Conservation (phyloP, 1,140 invertebrate genomes). For the Drosophila ogumai region DNA sequence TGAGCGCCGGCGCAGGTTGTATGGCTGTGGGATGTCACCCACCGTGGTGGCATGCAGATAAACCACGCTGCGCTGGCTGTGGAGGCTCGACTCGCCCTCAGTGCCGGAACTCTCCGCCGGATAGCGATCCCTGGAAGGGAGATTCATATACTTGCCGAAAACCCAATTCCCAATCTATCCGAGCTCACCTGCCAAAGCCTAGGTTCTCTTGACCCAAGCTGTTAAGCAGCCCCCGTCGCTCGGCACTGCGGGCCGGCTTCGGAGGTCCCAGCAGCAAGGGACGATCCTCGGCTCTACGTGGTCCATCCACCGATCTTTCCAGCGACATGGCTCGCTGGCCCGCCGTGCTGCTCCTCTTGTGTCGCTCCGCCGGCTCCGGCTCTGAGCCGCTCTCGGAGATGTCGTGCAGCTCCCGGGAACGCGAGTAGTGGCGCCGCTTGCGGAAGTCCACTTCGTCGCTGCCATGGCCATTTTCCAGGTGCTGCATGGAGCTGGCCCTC, state of each 20-base stretch:
- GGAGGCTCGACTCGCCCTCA: conserved; percentile 91
- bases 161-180: not conserved
- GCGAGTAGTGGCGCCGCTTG: conserved; percentile 78
- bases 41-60: conserved; percentile 92
- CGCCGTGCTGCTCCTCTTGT: conserved; percentile 58
- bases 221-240: conserved; percentile 57
- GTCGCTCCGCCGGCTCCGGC: conserved; percentile 75
- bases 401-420: conserved; percentile 79
- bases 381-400: conserved; percentile 84
- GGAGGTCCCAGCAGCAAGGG: conserved; percentile 68
- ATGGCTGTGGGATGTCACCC: conserved; percentile 84
- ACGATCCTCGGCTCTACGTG: conserved; percentile 54
- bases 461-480: conserved; percentile 67
- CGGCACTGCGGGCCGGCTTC: conserved; percentile 79
- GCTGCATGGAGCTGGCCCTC: conserved; percentile 81
- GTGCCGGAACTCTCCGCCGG: conserved; percentile 89
- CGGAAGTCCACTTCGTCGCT: conserved; percentile 80
- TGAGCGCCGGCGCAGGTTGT: conserved; percentile 74
- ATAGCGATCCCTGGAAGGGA: conserved; percentile 72
- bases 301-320: conserved; percentile 57
- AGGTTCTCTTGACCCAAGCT: conserved; percentile 45
- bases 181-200: conserved; percentile 54
- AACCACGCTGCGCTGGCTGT: conserved; percentile 91
- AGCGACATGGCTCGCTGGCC: conserved; percentile 70
- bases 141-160: not conserved